Base-by-base conservation (phyloP, 2,113 vertebrate species). In the Cottus gobio region DNA sequence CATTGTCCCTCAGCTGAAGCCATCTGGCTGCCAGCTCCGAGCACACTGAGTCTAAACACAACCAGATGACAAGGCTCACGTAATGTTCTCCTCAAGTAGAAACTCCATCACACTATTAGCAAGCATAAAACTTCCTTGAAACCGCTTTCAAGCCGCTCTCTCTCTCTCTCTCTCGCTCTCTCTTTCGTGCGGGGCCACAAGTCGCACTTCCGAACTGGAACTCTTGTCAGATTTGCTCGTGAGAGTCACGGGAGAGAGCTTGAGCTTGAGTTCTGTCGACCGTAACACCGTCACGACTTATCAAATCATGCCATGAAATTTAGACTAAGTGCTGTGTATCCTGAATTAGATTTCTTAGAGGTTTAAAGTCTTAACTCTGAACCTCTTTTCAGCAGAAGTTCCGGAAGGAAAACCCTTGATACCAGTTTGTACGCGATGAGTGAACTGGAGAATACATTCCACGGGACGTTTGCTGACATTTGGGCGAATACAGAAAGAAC, bases 11-110 rank as follows among this genome's bases (percentile, higher is more conserved):
- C 81, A 60, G 63, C 79, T 77, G 36, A 80, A 85, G 75, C 79
- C 90, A 94, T 93, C 89, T 92, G 93, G 91, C 88, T 79, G 72
- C 84, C 84, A 92, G 89, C 69, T 87, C 76, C 64, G 46, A 79
- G 86, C 84, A 75, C 79, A 84, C 50, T 31, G 58, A 37, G 80
- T 73, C 82, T 91, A 91, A 92, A 90, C 75, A 26, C 72, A 91
- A 87, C 91, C 92, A 93, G 88, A 91, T 92, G 90, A 89, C 85
- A 65, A 48, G 63, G 28, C 78, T 82, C 68, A 48, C 44, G 56
- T 50, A 83, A 68, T 7, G 15, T 64, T 71, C 81, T 75, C 30
- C 71, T 77, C 62, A 82, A 88, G 69, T 56, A 48, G 75, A 58
- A 84, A 62, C 22, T 26, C 75, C 52, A 60, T 75, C 81, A 84